phyloP scores from a whole-genome alignment of 2,797 vertebrate species.

The Meda fulgida region DNA sequence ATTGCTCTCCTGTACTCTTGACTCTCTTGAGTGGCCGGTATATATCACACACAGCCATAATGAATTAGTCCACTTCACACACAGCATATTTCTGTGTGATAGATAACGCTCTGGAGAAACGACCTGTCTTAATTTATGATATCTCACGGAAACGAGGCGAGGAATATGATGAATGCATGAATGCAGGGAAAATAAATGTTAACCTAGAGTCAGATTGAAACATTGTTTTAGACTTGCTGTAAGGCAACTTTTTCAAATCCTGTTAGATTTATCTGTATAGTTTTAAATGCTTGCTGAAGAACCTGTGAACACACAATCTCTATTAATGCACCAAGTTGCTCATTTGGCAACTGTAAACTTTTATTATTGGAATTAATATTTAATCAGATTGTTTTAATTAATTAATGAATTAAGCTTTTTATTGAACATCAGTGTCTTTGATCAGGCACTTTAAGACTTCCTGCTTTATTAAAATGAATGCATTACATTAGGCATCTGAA shows the following conservation, averaged over 20 bases:
- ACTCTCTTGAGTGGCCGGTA: slow-evolving; percentile 40
- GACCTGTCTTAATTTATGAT: slow-evolving; percentile 39
- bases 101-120: slow-evolving; percentile 48
- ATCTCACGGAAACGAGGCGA: not conserved
- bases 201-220: not conserved
- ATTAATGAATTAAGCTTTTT: not conserved
- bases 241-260: not conserved
- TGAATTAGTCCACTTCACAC: slow-evolving; percentile 46
- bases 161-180: not conserved
- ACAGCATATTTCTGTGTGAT: slow-evolving; percentile 44
- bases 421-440: not conserved
- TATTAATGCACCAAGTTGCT: not conserved
- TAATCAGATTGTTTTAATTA: not conserved
- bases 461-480: not conserved
- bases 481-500: not conserved
- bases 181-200: not conserved
- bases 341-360: not conserved
- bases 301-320: too few relatives aligned
- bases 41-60: slow-evolving; percentile 45
- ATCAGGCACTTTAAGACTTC: not conserved
- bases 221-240: not conserved
- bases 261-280: not conserved
- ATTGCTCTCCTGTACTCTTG: slow-evolving; percentile 42
- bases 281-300: not conserved
- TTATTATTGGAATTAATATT: not conserved